These are phyloP conservation scores for Halichoerus grypus DNA, from an alignment of 2,113 vertebrate genomes.

Conservation along the genomic window DNA sequence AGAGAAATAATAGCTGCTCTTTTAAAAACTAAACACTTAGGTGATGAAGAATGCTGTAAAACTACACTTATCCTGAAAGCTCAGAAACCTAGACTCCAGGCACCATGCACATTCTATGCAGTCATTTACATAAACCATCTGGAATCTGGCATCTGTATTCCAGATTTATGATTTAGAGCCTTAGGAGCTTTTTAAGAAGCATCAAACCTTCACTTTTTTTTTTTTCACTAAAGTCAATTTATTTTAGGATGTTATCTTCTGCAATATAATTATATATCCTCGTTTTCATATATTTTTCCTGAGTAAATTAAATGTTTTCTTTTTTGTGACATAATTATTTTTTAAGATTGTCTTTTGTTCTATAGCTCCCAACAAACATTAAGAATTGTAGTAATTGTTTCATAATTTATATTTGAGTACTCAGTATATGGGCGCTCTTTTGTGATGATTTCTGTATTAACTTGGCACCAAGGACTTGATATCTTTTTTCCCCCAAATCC, in stretches of 20 bases:
- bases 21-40: constrained; percentile 11
- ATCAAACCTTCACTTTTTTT: neutral
- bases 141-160: constrained; percentile 45
- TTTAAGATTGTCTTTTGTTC: constrained; percentile 49
- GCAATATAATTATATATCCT: constrained; percentile 17
- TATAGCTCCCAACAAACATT: neutral
- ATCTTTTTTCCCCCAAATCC: neutral
- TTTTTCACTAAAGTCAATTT: constrained; percentile 28
- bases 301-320: neutral
- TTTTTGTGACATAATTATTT: constrained; percentile 37
- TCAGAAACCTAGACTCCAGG: neutral
- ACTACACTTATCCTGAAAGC: neutral
- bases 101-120: neutral
- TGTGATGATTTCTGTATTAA: neutral
- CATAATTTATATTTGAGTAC: neutral
- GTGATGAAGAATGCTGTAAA: neutral
- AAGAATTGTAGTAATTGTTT: neutral
- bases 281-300: constrained; percentile 28
- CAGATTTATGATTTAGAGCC: constrained; percentile 46
- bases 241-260: constrained; percentile 37
- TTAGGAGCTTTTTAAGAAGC: neutral
- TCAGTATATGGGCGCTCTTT: neutral
- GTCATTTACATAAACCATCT: constrained; percentile 34
- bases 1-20: neutral
- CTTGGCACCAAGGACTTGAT: neutral